phyloP scores from a whole-genome alignment of 2,113 vertebrate genomes.

The rat (Rattus norvegicus) region DNA sequence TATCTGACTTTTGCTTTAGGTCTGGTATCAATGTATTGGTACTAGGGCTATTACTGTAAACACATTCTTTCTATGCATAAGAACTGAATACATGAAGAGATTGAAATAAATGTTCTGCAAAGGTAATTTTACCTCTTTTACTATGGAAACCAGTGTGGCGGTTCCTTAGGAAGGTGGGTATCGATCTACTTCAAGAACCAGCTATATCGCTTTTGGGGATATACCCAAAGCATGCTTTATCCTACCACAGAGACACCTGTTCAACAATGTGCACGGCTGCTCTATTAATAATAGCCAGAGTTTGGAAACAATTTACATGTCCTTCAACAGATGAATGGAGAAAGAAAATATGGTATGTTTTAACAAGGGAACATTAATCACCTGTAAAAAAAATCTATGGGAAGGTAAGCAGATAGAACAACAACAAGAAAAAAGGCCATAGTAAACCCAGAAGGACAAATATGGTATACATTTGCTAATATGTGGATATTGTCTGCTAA shows the following conservation, averaged over 20 bases:
- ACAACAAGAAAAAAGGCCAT: not conserved
- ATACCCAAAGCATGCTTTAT: not conserved
- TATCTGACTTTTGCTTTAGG: not conserved
- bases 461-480: not conserved
- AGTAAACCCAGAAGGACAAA: not conserved
- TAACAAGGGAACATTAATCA: not conserved
- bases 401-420: not conserved
- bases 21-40: not conserved
- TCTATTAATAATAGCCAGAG: not conserved
- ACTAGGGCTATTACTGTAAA: not conserved
- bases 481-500: not conserved
- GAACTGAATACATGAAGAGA: not conserved
- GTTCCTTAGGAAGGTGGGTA: not conserved
- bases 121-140: not conserved
- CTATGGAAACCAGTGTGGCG: not conserved
- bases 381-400: not conserved
- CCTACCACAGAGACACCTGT: not conserved
- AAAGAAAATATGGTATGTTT: not conserved
- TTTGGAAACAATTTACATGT: not conserved
- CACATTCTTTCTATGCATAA: not conserved
- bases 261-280: not conserved
- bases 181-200: not conserved
- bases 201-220: not conserved
- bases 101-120: not conserved
- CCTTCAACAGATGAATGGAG: not conserved